Evolutionary conservation across 2,797 vertebrate genomes (phyloP).

Genomic region (Kryptopterus vitreolus): DNA sequence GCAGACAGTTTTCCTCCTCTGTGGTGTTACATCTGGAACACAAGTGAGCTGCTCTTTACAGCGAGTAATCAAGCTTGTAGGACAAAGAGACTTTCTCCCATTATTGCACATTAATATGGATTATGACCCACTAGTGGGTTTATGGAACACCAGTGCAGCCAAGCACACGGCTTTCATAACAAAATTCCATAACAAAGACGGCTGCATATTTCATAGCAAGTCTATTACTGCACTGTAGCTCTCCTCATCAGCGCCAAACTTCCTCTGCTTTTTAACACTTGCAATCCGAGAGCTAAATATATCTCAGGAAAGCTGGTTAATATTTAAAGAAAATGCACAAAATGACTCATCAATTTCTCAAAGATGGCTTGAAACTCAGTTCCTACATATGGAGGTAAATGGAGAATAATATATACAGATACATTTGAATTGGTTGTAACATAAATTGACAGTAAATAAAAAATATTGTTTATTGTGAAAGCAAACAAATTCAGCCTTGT

Average conservation of each 20-base stretch:
- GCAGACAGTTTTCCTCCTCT: not conserved
- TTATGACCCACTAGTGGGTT: conserved; percentile 46
- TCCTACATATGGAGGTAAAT: not conserved
- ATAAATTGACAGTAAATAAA: not conserved
- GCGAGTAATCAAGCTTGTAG: conserved; percentile 64
- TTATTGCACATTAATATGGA: conserved; percentile 57
- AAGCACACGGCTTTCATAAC: not conserved
- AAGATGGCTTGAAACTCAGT: not conserved
- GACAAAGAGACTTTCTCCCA: conserved; percentile 54
- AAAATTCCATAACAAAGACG: not conserved
- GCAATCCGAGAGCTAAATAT: not conserved
- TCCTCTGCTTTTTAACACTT: not conserved
- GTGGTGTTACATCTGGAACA: not conserved
- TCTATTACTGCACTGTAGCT: not conserved
- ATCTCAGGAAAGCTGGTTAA: not conserved
- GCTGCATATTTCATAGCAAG: not conserved
- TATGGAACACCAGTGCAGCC: not conserved
- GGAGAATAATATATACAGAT: not conserved
- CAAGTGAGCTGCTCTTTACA: conserved; percentile 34
- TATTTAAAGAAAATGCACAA: not conserved
- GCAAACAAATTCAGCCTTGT: not conserved
- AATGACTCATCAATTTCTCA: not conserved
- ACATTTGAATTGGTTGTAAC: not conserved
- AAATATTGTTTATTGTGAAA: not conserved
- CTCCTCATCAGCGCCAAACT: not conserved